Base-by-base conservation (phyloP, 2,797 vertebrate species). In the Paedocypris micromegethes region DNA sequence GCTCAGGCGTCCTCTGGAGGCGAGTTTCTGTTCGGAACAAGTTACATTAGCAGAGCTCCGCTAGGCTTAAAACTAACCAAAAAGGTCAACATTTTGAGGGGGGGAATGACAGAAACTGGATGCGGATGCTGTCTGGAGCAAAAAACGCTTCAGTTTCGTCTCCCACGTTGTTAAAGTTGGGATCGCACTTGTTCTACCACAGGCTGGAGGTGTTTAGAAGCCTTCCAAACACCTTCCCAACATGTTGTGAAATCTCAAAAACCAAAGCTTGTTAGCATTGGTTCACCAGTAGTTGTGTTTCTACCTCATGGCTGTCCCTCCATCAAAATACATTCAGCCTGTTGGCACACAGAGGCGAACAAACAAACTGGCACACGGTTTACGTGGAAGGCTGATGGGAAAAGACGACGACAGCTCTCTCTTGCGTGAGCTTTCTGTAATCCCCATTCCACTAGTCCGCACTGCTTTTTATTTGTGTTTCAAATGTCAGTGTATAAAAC, bases 401-500 rank as follows among this genome's bases (percentile, higher is more conserved):
- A 70, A 23, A 80, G 60, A n/a, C 65, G 54, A 64, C 43, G 72
- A 85, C 86, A 82, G 86, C 85, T 85, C 83, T 83, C 82, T 84
- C 72, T 85, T 80, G 77, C 74, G 54, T 65, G 80, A 83, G 81
- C 81, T 64, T 55, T 79, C 80, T 68, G 80, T 89, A 89, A 88
- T 89, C 88, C 86, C 79, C 83, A 59, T 75, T 74, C 78, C 81
- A 84, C 86, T 84, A 84, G 78, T 81, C 87, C 84, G 84, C 86
- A 82, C 74, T 80, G 79, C 85, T 87, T 85, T 88, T 90, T 91
- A 90, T 90, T 90, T 91, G 87, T 90, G 87, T 89, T 90, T 84
- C 83, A 91, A 91, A 91, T 91, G 89, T 91, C 88, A 90, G 84
- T 85, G 88, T 87, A 88, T 86, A 86, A 90, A 78, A 89, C 79